Evolutionary conservation across 2,113 vertebrate genomes (phyloP).

Genomic region (Vicugna pacos): DNA sequence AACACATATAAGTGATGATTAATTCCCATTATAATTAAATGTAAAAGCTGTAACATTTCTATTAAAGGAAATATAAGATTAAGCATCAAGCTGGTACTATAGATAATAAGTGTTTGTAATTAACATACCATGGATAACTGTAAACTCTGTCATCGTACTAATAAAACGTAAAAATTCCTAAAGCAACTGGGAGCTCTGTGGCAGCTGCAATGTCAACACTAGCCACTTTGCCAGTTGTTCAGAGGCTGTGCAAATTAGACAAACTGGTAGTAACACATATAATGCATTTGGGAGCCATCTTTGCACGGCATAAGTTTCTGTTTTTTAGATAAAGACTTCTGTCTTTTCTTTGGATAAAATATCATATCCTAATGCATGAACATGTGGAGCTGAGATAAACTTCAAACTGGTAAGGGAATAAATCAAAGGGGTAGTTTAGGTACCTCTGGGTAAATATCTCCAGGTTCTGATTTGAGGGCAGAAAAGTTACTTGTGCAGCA

Average conservation of each 20-base stretch:
- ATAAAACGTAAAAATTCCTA: constrained; percentile 66
- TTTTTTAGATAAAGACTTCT: not conserved
- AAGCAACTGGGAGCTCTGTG: not conserved
- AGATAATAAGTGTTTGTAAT: constrained; percentile 57
- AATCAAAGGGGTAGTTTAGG: constrained; percentile 5
- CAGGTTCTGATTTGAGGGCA: constrained; percentile 19
- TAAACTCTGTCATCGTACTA: constrained; percentile 35
- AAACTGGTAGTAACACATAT: constrained; percentile 43
- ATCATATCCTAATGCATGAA: not conserved
- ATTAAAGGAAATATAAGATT: constrained; percentile 66
- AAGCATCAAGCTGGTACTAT: constrained; percentile 42
- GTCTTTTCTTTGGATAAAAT: constrained; percentile 56
- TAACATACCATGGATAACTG: constrained; percentile 46
- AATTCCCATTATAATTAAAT: constrained; percentile 66
- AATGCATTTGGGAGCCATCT: constrained; percentile 49
- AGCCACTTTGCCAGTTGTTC: constrained; percentile 59
- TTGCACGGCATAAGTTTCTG: constrained; percentile 36
- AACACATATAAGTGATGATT: constrained; percentile 62
- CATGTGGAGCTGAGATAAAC: not conserved
- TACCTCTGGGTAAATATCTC: not conserved
- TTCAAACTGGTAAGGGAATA: constrained; percentile 31
- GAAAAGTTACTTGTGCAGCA: not conserved
- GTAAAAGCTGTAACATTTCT: constrained; percentile 56
- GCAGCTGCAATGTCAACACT: constrained; percentile 19
- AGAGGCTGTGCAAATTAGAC: constrained; percentile 44